A percentile compares a stretch with the other conserved stretches of the same genome.
These are phyloP conservation scores for Gambusia holbrooki DNA, from an alignment of 2,113 vertebrate species.

Conservation along the genomic window DNA sequence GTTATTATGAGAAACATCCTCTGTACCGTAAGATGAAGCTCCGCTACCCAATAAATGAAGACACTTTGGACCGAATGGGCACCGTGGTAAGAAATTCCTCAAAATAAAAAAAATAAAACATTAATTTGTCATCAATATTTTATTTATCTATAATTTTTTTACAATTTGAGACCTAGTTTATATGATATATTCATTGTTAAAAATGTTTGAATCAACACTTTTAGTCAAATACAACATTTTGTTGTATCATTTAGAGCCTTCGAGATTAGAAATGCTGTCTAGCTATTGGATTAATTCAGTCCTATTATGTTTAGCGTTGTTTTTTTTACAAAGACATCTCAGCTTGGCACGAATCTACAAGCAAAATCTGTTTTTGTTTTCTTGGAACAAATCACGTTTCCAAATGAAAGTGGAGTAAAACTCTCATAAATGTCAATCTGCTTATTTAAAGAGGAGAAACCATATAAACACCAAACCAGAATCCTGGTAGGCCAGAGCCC, in stretches of 20 bases:
- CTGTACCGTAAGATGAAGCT: conserved; percentile 90
- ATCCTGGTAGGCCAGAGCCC: not conserved
- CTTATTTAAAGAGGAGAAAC: not conserved
- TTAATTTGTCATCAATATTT: not conserved
- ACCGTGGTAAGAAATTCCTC: conserved; percentile 69
- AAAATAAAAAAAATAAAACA: too few species aligned
- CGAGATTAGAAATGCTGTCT: not conserved
- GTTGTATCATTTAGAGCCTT: not conserved
- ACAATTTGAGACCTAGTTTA: not conserved
- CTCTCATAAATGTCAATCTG: not conserved
- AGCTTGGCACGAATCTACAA: too few species aligned
- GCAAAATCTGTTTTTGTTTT: not conserved
- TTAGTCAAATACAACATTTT: not conserved
- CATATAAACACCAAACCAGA: not conserved
- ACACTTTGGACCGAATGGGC: conserved; percentile 89
- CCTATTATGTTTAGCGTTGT: too few species aligned
- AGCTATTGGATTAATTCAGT: not conserved
- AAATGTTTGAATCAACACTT: not conserved
- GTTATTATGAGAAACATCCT: conserved; percentile 87
- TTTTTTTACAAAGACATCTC: too few species aligned
- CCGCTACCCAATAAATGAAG: conserved; percentile 89
- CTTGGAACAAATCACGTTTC: not conserved
- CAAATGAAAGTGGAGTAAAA: not conserved
- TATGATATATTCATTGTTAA: not conserved
- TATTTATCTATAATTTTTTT: not conserved